Evolutionary conservation across 2,888 invertebrate genomes (phyloP).

Genomic region (Ophioninae sp.): DNA sequence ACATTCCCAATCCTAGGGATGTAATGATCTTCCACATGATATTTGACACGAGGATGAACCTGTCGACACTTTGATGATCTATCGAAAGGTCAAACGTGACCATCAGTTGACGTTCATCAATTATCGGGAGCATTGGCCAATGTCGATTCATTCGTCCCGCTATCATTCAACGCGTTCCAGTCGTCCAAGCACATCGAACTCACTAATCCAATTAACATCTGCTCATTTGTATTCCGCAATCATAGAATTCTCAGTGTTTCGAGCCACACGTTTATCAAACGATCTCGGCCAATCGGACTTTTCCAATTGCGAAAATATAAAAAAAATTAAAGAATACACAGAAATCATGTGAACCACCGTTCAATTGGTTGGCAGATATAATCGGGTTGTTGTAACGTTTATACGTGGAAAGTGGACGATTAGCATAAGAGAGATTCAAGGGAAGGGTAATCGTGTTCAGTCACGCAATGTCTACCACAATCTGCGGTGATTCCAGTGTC

Average conservation of each 20-base stretch:
- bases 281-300: not conserved
- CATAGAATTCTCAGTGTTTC: constrained; percentile 2
- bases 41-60: constrained; percentile 68
- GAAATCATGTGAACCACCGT: too few species aligned
- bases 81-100: not conserved
- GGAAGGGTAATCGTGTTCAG: constrained; percentile 65
- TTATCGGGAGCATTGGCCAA: constrained; percentile 71
- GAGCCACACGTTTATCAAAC: not conserved
- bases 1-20: too few species aligned
- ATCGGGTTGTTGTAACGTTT: constrained; percentile 21
- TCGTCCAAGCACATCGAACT: constrained; percentile 41
- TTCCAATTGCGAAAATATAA: too few species aligned
- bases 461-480: constrained; percentile 66
- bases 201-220: constrained; percentile 55
- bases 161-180: constrained; percentile 67
- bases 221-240: not conserved
- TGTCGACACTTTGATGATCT: too few species aligned
- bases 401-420: constrained; percentile 26
- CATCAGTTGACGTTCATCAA: constrained; percentile 70
- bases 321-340: too few species aligned
- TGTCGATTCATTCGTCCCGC: constrained; percentile 77
- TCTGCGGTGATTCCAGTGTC: constrained; percentile 59
- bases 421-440: constrained; percentile 57
- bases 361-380: constrained; percentile 38
- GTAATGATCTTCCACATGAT: not conserved